Conservation (phyloP, 2,888 invertebrate genomes). For the Eupithecia subfuscata region DNA sequence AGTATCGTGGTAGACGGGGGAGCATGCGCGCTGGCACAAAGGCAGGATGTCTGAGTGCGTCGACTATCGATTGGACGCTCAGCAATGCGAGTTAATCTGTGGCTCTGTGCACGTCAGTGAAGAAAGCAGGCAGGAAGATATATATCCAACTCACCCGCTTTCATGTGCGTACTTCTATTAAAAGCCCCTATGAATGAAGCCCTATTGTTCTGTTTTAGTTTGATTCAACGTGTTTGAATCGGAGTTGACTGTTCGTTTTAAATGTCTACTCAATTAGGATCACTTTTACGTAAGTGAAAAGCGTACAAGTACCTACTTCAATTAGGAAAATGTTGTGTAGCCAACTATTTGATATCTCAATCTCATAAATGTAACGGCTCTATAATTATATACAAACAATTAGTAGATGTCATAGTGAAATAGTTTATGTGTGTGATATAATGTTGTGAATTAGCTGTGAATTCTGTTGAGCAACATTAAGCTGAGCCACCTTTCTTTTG, state of each 20-base stretch:
- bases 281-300: background rate
- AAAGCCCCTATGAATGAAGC: slow-evolving; percentile 66
- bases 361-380: background rate
- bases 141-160: slow-evolving; percentile 49
- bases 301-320: background rate
- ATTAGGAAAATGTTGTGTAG: background rate
- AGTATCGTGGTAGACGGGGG: slow-evolving; percentile 66
- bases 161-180: slow-evolving; percentile 69
- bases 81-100: background rate
- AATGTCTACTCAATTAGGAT: background rate
- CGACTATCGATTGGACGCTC: slow-evolving; percentile 73
- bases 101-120: slow-evolving; percentile 76
- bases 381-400: too few relatives aligned
- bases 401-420: background rate
- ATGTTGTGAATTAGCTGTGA: too few relatives aligned
- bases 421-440: too few relatives aligned
- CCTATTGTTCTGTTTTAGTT: slow-evolving; percentile 9
- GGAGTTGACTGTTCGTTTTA: slow-evolving; percentile 8
- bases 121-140: slow-evolving; percentile 62
- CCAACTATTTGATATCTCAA: background rate
- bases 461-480: too few relatives aligned
- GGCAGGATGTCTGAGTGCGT: slow-evolving; percentile 69
- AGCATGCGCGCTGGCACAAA: slow-evolving; percentile 68
- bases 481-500: too few relatives aligned
- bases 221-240: slow-evolving; percentile 9